phyloP scores from a whole-genome alignment of 2,888 invertebrate species.

The Zootermopsis nevadensis region DNA sequence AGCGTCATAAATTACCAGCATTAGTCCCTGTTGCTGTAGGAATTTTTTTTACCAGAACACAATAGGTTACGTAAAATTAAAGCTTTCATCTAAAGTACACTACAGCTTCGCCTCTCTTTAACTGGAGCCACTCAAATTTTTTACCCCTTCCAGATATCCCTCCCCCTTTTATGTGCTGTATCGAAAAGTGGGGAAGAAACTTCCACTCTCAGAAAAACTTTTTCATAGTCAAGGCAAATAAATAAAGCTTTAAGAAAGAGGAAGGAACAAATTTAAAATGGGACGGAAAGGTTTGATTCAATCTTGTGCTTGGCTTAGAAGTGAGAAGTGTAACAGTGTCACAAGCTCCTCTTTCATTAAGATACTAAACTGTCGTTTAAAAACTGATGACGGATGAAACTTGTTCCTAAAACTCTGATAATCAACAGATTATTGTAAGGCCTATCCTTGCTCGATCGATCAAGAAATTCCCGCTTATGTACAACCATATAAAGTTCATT shows the following conservation, averaged over 20 bases:
- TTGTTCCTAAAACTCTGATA: too few relatives aligned
- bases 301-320: neutral
- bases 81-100: neutral
- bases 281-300: slow-evolving; percentile 25
- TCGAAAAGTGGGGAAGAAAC: slow-evolving; percentile 17
- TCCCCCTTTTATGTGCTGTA: slow-evolving; percentile 4
- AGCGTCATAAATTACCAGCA: too few relatives aligned
- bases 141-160: neutral
- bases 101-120: neutral
- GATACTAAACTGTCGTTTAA: too few relatives aligned
- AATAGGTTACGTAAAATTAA: neutral
- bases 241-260: slow-evolving; percentile 2
- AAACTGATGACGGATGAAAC: too few relatives aligned
- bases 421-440: too few relatives aligned
- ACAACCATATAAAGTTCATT: too few relatives aligned
- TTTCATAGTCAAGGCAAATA: slow-evolving; percentile 30
- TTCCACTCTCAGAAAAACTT: slow-evolving; percentile 25
- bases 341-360: neutral
- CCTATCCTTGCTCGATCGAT: too few relatives aligned
- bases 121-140: slow-evolving; percentile 19
- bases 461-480: too few relatives aligned
- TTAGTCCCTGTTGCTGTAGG: too few relatives aligned
- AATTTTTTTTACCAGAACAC: neutral
- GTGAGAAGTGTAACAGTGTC: neutral
- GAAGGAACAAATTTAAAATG: slow-evolving; percentile 4